These are phyloP conservation scores for Cyprinodon tularosa DNA, from an alignment of 2,113 vertebrate genomes.

Conservation along the genomic window DNA sequence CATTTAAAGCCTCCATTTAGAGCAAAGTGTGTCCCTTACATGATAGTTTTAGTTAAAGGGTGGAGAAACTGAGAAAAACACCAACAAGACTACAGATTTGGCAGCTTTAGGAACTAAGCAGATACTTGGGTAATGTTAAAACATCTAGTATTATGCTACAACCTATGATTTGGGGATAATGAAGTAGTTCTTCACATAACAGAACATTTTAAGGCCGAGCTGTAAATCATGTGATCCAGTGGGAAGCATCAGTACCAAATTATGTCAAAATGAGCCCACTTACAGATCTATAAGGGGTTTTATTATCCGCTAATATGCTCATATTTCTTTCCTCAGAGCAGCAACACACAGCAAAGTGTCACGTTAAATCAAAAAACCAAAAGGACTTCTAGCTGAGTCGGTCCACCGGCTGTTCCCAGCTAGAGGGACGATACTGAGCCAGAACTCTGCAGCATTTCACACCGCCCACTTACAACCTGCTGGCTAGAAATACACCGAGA, in stretches of 20 bases:
- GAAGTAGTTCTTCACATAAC: not conserved
- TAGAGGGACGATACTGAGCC: slow-evolving; percentile 55
- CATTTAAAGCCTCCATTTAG: too few species aligned
- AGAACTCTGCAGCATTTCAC: slow-evolving; percentile 55
- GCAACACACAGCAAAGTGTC: slow-evolving; percentile 18
- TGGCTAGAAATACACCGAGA: slow-evolving; percentile 42
- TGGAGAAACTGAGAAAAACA: too few species aligned
- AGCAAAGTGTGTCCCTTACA: too few species aligned
- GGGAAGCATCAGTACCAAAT: not conserved
- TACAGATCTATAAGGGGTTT: not conserved
- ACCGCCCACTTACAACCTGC: slow-evolving; percentile 68
- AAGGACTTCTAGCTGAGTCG: slow-evolving; percentile 18
- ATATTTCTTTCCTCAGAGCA: slow-evolving; percentile 15
- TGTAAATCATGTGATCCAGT: not conserved
- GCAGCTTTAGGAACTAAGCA: not conserved
- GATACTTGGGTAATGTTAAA: not conserved
- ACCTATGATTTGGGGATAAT: not conserved
- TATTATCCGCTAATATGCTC: slow-evolving; percentile 1
- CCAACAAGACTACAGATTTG: too few species aligned
- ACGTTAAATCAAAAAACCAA: slow-evolving; percentile 10
- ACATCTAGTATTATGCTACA: not conserved
- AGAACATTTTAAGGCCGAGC: not conserved
- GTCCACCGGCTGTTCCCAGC: slow-evolving; percentile 51
- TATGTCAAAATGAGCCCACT: too few species aligned
- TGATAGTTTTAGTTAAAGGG: too few species aligned